A percentile compares a stretch with the other conserved stretches of the same genome.
These are phyloP conservation scores for Caprella mutica DNA, from an alignment of 2,888 invertebrate species.

Conservation along the genomic window DNA sequence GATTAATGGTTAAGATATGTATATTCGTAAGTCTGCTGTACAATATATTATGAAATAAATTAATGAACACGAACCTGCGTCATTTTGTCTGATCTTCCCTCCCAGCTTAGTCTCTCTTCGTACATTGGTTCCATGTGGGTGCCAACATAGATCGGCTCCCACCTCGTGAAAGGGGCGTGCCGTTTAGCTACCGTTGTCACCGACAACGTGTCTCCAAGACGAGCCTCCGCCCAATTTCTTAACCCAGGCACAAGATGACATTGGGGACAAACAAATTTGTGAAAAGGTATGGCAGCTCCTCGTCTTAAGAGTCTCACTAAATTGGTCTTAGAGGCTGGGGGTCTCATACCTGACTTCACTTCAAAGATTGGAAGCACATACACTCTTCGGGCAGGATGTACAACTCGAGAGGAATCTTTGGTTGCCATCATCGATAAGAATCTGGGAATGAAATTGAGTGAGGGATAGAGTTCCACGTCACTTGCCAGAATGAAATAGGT, in stretches of 20 bases:
- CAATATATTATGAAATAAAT: neutral
- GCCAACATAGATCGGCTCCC: conserved; percentile 91
- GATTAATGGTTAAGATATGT: too few species aligned
- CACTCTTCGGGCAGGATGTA: conserved; percentile 54
- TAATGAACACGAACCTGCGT: conserved; percentile 58
- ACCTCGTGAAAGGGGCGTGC: conserved; percentile 65
- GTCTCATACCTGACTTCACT: conserved; percentile 44
- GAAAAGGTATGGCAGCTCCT: conserved; percentile 77
- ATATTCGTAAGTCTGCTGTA: neutral
- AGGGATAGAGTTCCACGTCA: conserved; percentile 83
- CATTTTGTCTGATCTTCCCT: conserved; percentile 91
- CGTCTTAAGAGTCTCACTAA: conserved; percentile 55
- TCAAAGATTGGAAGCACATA: conserved; percentile 83
- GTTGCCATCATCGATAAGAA: conserved; percentile 73
- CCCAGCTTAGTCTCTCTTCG: conserved; percentile 86
- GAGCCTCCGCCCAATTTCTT: conserved; percentile 55
- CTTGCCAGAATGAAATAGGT: conserved; percentile 74
- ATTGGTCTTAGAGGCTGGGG: conserved; percentile 53
- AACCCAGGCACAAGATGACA: conserved; percentile 57
- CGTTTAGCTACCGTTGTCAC: conserved; percentile 77
- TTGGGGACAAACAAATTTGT: conserved; percentile 74
- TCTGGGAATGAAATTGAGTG: conserved; percentile 62
- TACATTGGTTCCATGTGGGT: conserved; percentile 57
- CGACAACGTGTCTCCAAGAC: conserved; percentile 51
- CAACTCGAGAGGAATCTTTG: conserved; percentile 41